Evolutionary conservation across 2,113 vertebrate species (phyloP).

Genomic region (Notarius quadriscutis): DNA sequence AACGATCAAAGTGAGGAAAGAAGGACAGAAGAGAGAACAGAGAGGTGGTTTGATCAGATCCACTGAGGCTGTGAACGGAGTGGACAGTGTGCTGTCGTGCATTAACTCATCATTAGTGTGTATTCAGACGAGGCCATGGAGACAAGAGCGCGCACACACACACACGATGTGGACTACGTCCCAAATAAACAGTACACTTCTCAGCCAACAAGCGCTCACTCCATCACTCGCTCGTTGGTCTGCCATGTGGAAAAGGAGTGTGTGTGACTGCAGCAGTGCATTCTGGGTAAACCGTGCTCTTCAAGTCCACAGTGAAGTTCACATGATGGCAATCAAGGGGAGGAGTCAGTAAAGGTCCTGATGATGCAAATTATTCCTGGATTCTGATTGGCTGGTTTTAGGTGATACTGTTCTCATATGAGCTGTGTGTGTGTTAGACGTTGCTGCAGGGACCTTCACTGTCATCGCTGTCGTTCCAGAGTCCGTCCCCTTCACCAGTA

Average conservation of each 20-base stretch:
- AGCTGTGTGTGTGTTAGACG: slow-evolving; percentile 58
- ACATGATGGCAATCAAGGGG: not conserved
- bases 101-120: not conserved
- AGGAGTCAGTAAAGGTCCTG: not conserved
- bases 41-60: not conserved
- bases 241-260: not conserved
- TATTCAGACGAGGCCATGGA: not conserved
- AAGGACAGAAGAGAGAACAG: not conserved
- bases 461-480: slow-evolving; percentile 76
- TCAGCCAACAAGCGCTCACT: not conserved
- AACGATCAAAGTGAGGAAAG: not conserved
- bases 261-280: not conserved
- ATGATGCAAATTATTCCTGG: not conserved
- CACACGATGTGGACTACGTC: not conserved
- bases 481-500: slow-evolving; percentile 42
- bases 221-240: not conserved
- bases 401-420: not conserved
- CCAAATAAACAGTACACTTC: not conserved
- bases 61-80: not conserved
- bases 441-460: slow-evolving; percentile 78
- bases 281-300: not conserved
- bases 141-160: not conserved
- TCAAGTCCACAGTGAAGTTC: not conserved
- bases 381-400: not conserved
- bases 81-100: not conserved